Conservation (phyloP, 1,140 invertebrate species). For the Dryas iulia region DNA sequence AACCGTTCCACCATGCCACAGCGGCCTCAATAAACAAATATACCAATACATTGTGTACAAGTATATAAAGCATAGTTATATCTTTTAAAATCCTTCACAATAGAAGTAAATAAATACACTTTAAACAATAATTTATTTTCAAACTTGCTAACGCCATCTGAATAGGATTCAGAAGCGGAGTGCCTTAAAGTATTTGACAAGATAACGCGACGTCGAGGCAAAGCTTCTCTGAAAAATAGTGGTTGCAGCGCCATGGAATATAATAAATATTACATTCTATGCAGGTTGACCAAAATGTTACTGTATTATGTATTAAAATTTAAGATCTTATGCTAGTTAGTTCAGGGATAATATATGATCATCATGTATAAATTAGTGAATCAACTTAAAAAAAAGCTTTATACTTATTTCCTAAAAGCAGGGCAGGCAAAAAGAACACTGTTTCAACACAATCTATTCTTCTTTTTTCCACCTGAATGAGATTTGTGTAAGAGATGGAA, state of each 20-base stretch:
- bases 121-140: conserved; percentile 2
- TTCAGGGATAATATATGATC: too few species aligned
- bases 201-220: background rate
- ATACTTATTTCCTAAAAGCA: too few species aligned
- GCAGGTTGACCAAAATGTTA: background rate
- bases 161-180: background rate
- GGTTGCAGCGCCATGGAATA: background rate
- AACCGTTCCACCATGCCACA: too few species aligned
- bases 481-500: too few species aligned
- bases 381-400: too few species aligned
- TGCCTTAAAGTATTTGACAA: conserved; percentile 3
- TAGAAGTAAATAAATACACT: background rate
- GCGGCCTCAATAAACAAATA: too few species aligned
- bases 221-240: background rate
- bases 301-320: background rate
- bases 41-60: too few species aligned
- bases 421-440: too few species aligned
- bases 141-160: background rate
- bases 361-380: too few species aligned
- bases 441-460: too few species aligned
- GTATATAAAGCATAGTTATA: background rate
- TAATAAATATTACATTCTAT: background rate
- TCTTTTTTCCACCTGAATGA: too few species aligned
- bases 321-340: too few species aligned
- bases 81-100: background rate